Conservation (phyloP, 2,113 vertebrate species). For the Morphnarchus princeps region DNA sequence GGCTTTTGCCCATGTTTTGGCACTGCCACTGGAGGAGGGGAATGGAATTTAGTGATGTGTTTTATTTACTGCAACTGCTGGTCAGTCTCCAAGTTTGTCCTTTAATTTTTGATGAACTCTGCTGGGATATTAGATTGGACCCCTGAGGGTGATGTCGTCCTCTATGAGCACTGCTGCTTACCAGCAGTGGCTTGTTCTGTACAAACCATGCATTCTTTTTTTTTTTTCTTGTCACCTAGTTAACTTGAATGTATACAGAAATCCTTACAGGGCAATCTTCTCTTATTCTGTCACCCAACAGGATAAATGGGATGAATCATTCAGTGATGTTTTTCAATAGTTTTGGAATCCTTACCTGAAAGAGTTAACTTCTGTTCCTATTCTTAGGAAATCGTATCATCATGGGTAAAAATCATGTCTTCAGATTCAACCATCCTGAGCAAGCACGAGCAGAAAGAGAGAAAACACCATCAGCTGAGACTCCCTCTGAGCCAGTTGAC, state of each 20-base stretch:
- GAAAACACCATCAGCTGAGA: constrained; percentile 95
- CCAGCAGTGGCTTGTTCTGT: neutral
- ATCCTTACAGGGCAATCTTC: neutral
- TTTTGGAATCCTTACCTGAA: neutral
- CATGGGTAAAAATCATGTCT: constrained; percentile 99
- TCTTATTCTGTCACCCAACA: neutral
- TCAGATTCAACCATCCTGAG: constrained; percentile 98
- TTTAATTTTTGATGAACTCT: neutral
- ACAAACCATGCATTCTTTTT: neutral
- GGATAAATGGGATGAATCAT: neutral
- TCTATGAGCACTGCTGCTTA: neutral
- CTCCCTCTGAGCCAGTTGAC: constrained; percentile 97
- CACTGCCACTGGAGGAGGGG: neutral
- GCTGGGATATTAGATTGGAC: neutral
- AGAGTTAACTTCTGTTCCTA: neutral
- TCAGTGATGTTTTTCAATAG: neutral
- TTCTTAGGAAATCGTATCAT: constrained; percentile 94
- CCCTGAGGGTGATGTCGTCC: neutral
- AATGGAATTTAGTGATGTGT: neutral
- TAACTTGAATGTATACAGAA: neutral
- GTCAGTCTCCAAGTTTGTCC: neutral
- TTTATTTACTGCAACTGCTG: neutral
- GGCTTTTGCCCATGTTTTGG: neutral
- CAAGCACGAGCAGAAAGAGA: constrained; percentile 96
- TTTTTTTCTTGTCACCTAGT: neutral